phyloP scores from a whole-genome alignment of 2,797 vertebrate genomes.

The Apogon hyalosoma region DNA sequence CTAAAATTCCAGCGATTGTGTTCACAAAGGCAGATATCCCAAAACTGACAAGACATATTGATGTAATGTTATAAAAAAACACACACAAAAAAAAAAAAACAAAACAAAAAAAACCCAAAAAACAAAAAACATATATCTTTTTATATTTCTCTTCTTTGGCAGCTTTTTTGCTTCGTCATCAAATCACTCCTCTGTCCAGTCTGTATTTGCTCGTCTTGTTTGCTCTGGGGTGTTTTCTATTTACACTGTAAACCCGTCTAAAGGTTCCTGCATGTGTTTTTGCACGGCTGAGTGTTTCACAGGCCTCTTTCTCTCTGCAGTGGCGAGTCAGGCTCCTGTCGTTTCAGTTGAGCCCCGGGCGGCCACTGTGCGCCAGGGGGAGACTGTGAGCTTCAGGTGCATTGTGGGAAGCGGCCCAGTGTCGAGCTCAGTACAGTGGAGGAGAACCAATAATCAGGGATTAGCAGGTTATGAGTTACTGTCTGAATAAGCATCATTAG shows the following conservation, averaged over 20 bases:
- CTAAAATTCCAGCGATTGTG: too few relatives aligned
- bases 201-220: conserved; percentile 69
- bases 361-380: conserved; percentile 85
- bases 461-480: conserved; percentile 82
- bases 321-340: conserved; percentile 86
- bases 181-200: conserved; percentile 10
- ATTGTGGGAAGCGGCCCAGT: conserved; percentile 77
- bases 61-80: too few relatives aligned
- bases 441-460: conserved; percentile 82
- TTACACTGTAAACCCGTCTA: conserved; percentile 44
- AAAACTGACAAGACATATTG: too few relatives aligned
- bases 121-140: too few relatives aligned
- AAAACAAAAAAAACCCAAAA: too few relatives aligned
- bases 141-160: not conserved
- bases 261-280: conserved; percentile 53
- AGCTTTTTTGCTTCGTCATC: conserved; percentile 23
- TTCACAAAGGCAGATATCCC: too few relatives aligned
- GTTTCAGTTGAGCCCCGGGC: conserved; percentile 88
- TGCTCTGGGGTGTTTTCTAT: conserved; percentile 46
- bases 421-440: conserved; percentile 88
- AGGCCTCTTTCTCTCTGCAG: conserved; percentile 19
- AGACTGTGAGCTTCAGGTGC: conserved; percentile 89
- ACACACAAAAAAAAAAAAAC: too few relatives aligned
- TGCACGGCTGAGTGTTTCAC: not conserved
- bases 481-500: not conserved